These are phyloP conservation scores for Heliornis fulica DNA, from an alignment of 2,113 vertebrate genomes.

Conservation along the genomic window DNA sequence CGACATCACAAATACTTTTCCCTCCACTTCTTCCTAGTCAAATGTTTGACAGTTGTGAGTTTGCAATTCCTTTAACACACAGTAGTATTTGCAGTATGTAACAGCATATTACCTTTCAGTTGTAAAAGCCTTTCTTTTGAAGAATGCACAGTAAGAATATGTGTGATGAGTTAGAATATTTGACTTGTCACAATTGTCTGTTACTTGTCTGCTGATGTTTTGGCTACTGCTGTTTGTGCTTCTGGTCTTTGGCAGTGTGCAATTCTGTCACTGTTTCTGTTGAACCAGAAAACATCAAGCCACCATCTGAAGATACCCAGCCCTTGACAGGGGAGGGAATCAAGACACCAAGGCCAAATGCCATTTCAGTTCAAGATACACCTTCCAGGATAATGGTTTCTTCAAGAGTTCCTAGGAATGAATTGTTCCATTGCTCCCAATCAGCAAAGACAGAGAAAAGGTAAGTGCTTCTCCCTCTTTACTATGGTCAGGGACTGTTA, in stretches of 20 bases:
- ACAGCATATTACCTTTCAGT: neutral
- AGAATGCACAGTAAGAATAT: neutral
- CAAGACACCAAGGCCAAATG: neutral
- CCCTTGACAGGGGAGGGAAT: neutral
- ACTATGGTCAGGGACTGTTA: neutral
- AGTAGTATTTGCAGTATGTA: neutral
- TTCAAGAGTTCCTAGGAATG: neutral
- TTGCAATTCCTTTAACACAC: neutral
- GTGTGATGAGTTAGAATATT: neutral
- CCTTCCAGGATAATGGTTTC: neutral
- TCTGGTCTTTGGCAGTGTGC: neutral
- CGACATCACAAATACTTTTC: neutral
- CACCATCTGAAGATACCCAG: neutral
- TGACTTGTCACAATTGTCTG: neutral
- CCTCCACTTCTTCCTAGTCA: neutral
- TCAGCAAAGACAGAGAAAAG: constrained; percentile 5
- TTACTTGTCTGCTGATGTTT: neutral
- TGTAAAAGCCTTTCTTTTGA: neutral
- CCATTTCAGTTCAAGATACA: neutral
- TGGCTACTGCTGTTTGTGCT: neutral
- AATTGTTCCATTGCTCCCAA: neutral
- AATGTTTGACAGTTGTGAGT: neutral
- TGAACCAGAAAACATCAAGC: constrained; percentile 28
- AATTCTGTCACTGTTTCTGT: neutral
- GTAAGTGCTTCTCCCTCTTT: neutral